Evolutionary conservation across 2,888 invertebrate species (phyloP), one percentile per base, ranked within the genome.

Genomic region (Empis stercorea): DNA sequence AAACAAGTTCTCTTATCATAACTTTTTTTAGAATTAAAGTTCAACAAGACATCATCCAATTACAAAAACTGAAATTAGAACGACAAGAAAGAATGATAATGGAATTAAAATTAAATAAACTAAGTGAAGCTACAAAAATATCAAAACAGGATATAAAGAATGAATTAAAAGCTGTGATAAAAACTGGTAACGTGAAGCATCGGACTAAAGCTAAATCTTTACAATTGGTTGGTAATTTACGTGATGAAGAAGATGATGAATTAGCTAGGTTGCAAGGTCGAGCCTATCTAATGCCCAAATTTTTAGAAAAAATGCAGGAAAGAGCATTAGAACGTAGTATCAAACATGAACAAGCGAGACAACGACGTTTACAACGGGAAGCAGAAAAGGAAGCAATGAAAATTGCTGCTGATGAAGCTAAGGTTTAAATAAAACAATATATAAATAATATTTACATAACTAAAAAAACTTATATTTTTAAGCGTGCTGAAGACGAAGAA

Each of bases 51-150:
- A 80, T 85, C 39, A 86, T 86, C 49, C 79, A 82, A 27, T 65
- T 79, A 27, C 85, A 86, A 62, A 81, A 77, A 60, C 67, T 74
- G 2, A 84, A 84, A 66, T 61, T 87, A 49, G 78, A 80, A 49
- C 78, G 83, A 49, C 84, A 86, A 62, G 79, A 78, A 54, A 75
- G 78, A 56, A 60, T 82, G n/a, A 86, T 86, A 48, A 78, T 83
- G 61, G 79, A 84, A 59, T 65, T 86, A 1, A 82, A 80, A 59
- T 68, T 84, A 45, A 79, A 80, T 48, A 81, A 79, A 64, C 74
- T 85, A 23, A 69, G 78, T 40, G 78, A 80, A 53, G 81, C 80
- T 48, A 73, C 81, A 0, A 73, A 73, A 44, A 73, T 78, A 49
- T 75, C 78, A 50, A 75, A 73, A 44, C 76, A 77, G 47, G 74